A percentile compares a stretch with the other conserved stretches of the same genome.
Evolutionary conservation across 2,113 vertebrate genomes (phyloP).

Genomic region (Pomatostomus ruficeps): DNA sequence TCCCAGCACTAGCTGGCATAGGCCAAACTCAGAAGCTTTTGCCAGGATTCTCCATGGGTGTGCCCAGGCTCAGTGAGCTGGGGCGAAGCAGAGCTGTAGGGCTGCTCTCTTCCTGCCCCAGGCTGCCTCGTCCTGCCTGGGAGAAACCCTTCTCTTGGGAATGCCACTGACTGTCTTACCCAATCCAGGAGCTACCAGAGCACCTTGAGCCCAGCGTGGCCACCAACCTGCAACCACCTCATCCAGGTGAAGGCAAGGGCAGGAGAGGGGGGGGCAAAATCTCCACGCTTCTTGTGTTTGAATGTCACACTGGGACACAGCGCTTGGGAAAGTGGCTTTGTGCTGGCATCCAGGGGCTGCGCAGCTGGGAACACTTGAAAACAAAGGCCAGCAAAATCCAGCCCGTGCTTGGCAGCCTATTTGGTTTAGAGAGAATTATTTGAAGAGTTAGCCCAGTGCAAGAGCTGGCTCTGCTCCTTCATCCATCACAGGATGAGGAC

Average conservation of each 20-base stretch:
- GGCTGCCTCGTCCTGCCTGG: background rate
- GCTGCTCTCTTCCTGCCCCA: background rate
- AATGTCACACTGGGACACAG: background rate
- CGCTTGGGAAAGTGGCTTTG: background rate
- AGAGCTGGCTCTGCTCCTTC: background rate
- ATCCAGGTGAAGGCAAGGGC: background rate
- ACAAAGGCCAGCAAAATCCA: slow-evolving; percentile 1
- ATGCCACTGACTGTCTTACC: background rate
- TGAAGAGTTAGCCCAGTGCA: background rate
- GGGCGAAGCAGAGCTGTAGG: background rate
- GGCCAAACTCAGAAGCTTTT: background rate
- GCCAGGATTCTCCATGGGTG: rapidly evolving
- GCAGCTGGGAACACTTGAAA: slow-evolving; percentile 11
- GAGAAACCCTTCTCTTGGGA: background rate
- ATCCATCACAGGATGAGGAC: rapidly evolving
- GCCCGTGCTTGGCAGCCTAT: background rate
- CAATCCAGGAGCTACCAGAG: background rate
- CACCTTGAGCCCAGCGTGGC: rapidly evolving
- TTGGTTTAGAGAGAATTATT: background rate
- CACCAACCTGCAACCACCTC: background rate
- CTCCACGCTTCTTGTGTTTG: rapidly evolving
- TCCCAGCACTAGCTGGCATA: background rate
- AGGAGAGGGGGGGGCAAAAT: background rate
- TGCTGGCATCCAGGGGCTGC: background rate
- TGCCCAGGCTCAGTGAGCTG: rapidly evolving